Conservation (phyloP, 2,113 vertebrate genomes). For the Nannospalax galili region DNA sequence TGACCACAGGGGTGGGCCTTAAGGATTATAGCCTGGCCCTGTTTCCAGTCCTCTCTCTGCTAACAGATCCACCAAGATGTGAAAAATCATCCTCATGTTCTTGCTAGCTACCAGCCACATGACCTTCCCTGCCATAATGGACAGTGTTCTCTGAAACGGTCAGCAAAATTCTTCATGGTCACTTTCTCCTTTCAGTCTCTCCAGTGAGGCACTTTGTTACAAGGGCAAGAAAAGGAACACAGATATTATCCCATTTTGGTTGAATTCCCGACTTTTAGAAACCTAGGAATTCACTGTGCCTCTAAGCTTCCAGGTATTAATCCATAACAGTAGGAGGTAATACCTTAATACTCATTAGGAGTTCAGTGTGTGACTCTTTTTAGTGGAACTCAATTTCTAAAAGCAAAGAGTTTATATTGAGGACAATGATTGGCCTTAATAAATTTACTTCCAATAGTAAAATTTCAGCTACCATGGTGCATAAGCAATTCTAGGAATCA, state of each 20-base stretch:
- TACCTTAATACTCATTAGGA: background rate
- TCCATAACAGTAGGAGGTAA: background rate
- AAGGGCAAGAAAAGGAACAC: background rate
- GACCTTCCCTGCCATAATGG: background rate
- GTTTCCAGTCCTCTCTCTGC: background rate
- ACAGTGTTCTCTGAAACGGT: background rate
- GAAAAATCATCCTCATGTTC: background rate
- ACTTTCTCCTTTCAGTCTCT: too few relatives aligned
- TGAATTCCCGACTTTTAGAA: background rate
- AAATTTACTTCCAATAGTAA: background rate
- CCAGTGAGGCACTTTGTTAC: background rate
- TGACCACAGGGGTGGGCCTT: background rate
- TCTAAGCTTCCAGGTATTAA: background rate
- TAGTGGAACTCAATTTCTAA: background rate
- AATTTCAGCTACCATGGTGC: background rate
- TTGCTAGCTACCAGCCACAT: background rate
- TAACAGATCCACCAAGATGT: background rate
- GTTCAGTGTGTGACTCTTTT: background rate
- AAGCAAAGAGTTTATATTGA: background rate
- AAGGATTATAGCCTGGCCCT: background rate
- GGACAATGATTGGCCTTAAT: background rate
- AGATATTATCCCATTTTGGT: background rate
- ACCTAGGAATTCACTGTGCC: background rate
- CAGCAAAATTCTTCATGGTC: background rate
- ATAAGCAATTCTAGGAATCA: background rate